These are phyloP conservation scores for Alentia gelatinosa DNA, from an alignment of 2,888 invertebrate genomes.

Conservation along the genomic window DNA sequence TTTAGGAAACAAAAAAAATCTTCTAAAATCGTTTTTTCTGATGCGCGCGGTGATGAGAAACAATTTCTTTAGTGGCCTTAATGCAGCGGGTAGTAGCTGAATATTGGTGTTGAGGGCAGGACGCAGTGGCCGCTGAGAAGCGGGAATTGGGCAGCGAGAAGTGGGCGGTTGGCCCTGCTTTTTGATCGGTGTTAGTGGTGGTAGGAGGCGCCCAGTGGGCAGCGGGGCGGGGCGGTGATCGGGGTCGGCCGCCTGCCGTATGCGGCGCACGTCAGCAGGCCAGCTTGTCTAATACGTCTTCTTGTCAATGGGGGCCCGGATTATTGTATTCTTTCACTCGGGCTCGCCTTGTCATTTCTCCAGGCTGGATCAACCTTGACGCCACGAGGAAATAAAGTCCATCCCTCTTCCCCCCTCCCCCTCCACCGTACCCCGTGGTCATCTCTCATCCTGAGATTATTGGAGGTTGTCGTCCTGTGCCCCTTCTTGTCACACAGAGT, in stretches of 20 bases:
- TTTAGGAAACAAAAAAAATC: too few species aligned
- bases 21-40: too few species aligned
- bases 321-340: slow-evolving; percentile 14
- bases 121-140: too few species aligned
- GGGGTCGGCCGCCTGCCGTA: not conserved
- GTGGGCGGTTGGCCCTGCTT: too few species aligned
- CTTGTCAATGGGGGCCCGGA: not conserved
- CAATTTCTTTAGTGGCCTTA: too few species aligned
- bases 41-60: too few species aligned
- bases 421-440: not conserved
- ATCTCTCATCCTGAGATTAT: not conserved
- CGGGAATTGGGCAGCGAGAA: too few species aligned
- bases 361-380: not conserved
- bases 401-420: not conserved
- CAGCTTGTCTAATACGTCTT: slow-evolving; percentile 7
- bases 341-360: not conserved
- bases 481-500: too few species aligned
- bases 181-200: not conserved
- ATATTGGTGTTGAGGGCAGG: too few species aligned
- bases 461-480: too few species aligned
- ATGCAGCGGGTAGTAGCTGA: too few species aligned
- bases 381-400: not conserved
- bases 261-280: not conserved
- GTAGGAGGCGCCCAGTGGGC: not conserved
- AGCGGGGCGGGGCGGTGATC: not conserved